These are phyloP conservation scores for Berghia stephanieae DNA, from an alignment of 1,140 invertebrate species.

Conservation along the genomic window DNA sequence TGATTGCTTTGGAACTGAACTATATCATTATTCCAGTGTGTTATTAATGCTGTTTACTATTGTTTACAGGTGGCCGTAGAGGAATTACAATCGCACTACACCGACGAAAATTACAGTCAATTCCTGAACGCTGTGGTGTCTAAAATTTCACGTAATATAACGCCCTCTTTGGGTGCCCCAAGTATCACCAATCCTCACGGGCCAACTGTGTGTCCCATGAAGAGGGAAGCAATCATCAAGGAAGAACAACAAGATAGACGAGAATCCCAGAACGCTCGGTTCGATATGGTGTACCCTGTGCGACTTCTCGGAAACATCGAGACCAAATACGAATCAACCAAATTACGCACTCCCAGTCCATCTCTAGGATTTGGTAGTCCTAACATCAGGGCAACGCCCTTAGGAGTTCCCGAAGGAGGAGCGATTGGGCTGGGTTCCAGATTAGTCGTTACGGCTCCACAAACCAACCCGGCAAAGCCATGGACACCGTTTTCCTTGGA, in stretches of 20 bases:
- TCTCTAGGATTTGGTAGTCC: neutral
- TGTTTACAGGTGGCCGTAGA: neutral
- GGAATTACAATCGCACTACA: neutral
- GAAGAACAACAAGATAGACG: neutral
- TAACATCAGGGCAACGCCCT: neutral
- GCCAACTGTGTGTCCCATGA: neutral
- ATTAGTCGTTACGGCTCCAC: neutral
- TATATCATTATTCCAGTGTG: too few relatives aligned
- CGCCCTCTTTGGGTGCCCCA: neutral
- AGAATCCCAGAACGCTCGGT: neutral
- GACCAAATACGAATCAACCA: neutral
- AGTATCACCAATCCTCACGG: neutral
- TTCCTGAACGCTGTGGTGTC: neutral
- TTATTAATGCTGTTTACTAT: too few relatives aligned
- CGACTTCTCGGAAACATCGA: neutral
- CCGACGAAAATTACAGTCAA: neutral
- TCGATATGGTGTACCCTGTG: constrained; percentile 4
- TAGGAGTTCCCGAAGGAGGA: neutral
- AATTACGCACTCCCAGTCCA: neutral
- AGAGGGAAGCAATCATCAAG: neutral
- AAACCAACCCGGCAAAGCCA: neutral
- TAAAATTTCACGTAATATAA: neutral
- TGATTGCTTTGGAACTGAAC: too few relatives aligned
- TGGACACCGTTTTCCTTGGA: neutral
- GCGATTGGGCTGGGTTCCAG: neutral